phyloP scores from a whole-genome alignment of 2,113 vertebrate species.

The Okapia johnstoni region DNA sequence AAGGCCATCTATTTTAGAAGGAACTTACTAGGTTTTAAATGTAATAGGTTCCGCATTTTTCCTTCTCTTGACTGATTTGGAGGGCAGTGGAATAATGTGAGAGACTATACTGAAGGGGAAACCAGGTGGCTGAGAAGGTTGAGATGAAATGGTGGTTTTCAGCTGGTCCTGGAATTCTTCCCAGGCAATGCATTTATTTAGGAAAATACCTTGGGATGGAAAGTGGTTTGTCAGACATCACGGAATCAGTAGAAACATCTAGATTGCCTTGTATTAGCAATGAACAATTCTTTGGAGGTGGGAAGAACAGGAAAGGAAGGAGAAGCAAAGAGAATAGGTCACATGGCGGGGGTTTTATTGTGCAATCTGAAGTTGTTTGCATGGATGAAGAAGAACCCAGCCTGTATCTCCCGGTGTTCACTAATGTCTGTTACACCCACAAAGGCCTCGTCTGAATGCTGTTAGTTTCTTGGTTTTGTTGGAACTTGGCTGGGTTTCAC shows the following conservation, averaged over 20 bases:
- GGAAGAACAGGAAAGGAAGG: background rate
- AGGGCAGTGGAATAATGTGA: background rate
- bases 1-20: background rate
- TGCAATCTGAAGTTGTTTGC: background rate
- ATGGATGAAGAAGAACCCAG: background rate
- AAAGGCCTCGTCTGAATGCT: background rate
- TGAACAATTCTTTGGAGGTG: background rate
- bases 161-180: background rate
- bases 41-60: background rate
- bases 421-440: background rate
- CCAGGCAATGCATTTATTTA: background rate
- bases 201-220: background rate
- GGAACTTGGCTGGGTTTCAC: background rate
- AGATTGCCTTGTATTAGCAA: background rate
- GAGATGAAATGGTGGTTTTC: background rate
- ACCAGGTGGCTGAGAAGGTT: background rate
- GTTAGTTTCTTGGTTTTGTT: background rate
- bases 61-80: background rate
- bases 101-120: background rate
- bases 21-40: background rate
- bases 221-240: background rate
- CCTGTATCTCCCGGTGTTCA: background rate
- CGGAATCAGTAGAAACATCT: background rate
- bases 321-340: background rate
- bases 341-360: background rate